These are phyloP conservation scores for Zophobas morio DNA, from an alignment of 1,140 invertebrate genomes.

Conservation along the genomic window DNA sequence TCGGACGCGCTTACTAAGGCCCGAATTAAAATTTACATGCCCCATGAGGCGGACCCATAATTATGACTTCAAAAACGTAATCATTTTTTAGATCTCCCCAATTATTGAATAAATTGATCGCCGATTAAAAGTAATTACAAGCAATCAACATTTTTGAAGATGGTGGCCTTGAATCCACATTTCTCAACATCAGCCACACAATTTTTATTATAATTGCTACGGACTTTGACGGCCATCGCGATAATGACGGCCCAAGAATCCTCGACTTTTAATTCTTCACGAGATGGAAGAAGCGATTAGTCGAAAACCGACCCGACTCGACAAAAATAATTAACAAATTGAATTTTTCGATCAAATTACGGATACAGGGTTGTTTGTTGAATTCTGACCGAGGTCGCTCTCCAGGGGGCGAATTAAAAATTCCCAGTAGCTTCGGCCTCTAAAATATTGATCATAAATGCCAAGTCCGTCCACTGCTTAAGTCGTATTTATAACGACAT, in stretches of 20 bases:
- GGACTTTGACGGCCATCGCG: constrained; percentile 21
- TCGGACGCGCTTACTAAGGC: background rate
- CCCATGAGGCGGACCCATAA: constrained; percentile 12
- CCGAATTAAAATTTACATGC: background rate
- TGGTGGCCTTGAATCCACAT: constrained; percentile 24
- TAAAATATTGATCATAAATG: constrained; percentile 43
- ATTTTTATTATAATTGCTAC: constrained; percentile 27
- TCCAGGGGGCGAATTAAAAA: constrained; percentile 17
- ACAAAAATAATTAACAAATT: background rate
- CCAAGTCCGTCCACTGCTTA: constrained; percentile 29
- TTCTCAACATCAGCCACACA: constrained; percentile 22
- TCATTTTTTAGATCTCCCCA: constrained; percentile 40
- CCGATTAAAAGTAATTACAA: constrained; percentile 45
- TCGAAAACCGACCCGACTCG: background rate
- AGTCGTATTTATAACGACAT: constrained; percentile 36
- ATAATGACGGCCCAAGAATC: constrained; percentile 8
- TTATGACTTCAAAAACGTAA: constrained; percentile 30
- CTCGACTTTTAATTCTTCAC: constrained; percentile 6
- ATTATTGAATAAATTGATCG: constrained; percentile 46
- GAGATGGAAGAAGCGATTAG: constrained; percentile 2
- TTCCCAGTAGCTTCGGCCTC: constrained; percentile 25
- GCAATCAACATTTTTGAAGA: constrained; percentile 43
- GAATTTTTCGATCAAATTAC: constrained; percentile 5
- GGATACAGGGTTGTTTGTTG: background rate
- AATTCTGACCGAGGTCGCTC: background rate